Base-by-base conservation (phyloP, 1,140 invertebrate species). In the Thaumetopoea pityocampa region DNA sequence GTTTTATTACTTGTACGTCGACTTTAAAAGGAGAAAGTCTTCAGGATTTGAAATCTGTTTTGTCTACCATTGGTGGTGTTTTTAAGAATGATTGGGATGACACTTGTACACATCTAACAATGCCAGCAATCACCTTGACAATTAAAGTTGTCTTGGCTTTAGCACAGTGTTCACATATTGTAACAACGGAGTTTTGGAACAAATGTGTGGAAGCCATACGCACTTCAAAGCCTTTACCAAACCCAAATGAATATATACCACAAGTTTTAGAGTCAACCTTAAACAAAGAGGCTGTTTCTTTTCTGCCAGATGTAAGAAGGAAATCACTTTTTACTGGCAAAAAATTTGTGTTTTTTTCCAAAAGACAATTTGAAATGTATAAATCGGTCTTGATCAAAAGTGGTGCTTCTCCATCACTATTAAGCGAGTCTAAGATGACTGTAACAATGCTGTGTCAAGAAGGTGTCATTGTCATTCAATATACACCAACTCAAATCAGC, bases 121-220 rank as follows among this genome's bases (percentile, higher is more conserved):
- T 92, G 87, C 86, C 87, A 23, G 85, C 85, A 10, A 86, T 91
- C 12, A 89, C 87, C 8, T 81, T 93, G 8, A 92, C 91, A 5
- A 85, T 91, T 1, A 92, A 92, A 84, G 87, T 92, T 14, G 68
- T 92, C 5, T 87, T 89, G 63, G 91, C 91, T 2, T 67, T 93
- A 49, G 84, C 90, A 1, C 85, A 88, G 38, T 83, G 86, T 22
- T 88, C 87, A 22, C 83, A 86, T 4, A 90, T 93, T 53, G 91
- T 93, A 0, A 88, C 84, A 5, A 69, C 86, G 7, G 69, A 85
- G 2, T 93, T 87, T 68, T 90, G 92, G 87, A 72, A 74, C 12
- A 78, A 86, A 16, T 78, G 88, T 35, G 19, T 1, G 66, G 85
- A 43, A 69, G 84, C 10, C 59, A 88, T 0, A 59, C 76, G 16